These are phyloP conservation scores for Volucella zonaria DNA, from an alignment of 2,888 invertebrate genomes.

Conservation along the genomic window DNA sequence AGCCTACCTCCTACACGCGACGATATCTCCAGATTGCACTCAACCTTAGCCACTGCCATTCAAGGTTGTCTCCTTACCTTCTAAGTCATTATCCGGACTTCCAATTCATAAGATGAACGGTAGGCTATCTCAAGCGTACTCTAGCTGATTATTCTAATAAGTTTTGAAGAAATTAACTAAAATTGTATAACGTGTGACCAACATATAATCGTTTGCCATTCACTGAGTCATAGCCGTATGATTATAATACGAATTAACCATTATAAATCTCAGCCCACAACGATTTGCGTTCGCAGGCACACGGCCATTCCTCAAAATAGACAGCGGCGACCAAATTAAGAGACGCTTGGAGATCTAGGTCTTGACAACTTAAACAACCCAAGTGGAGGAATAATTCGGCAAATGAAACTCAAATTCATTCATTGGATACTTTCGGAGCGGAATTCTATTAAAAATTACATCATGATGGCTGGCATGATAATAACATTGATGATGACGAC, in stretches of 20 bases:
- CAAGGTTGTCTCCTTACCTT: slow-evolving; percentile 32
- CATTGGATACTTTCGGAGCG: slow-evolving; percentile 47
- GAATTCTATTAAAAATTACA: slow-evolving; percentile 53
- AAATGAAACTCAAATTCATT: slow-evolving; percentile 38
- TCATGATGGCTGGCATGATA: slow-evolving; percentile 42
- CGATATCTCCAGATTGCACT: slow-evolving; percentile 31
- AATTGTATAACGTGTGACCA: slow-evolving; percentile 32
- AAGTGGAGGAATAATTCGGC: slow-evolving; percentile 17
- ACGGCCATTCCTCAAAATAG: slow-evolving; percentile 29
- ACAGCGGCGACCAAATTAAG: slow-evolving; percentile 48
- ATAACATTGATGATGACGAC: slow-evolving; percentile 15
- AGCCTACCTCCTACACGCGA: slow-evolving; percentile 22
- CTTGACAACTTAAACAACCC: not conserved
- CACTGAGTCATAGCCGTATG: slow-evolving; percentile 52
- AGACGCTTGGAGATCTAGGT: slow-evolving; percentile 15
- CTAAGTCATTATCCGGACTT: slow-evolving; percentile 9
- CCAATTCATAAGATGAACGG: not conserved
- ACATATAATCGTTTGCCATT: slow-evolving; percentile 1
- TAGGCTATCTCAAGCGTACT: not conserved
- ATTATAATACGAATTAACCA: slow-evolving; percentile 40
- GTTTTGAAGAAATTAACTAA: slow-evolving; percentile 14
- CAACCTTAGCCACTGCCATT: slow-evolving; percentile 4
- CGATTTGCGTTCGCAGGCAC: slow-evolving; percentile 30
- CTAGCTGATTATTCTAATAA: slow-evolving; percentile 11
- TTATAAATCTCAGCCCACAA: slow-evolving; percentile 52